These are phyloP conservation scores for Agelas oroides DNA, from an alignment of 37 sponge, comb jelly and placozoan species.

Conservation along the genomic window DNA sequence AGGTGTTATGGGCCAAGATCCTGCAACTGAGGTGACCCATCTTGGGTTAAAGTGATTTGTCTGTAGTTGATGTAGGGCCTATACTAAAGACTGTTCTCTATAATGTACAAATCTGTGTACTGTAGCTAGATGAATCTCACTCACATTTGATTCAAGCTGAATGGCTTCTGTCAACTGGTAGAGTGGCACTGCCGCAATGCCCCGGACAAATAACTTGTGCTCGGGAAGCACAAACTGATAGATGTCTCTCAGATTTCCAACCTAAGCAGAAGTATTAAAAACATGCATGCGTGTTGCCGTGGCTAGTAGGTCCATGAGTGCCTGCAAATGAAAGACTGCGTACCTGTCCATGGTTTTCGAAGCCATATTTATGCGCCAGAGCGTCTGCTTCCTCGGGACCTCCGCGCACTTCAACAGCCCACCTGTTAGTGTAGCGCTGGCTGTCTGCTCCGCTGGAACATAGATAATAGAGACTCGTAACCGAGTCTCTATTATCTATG, in stretches of 20 bases:
- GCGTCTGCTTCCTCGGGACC: neutral
- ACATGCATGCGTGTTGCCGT: no score
- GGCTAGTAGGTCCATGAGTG: no score
- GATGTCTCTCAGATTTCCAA: conserved; percentile 5
- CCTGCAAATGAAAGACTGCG: neutral
- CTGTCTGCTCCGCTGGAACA: no score
- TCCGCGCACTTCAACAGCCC: conserved; percentile 12
- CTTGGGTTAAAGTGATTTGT: no score
- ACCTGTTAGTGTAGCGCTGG: neutral
- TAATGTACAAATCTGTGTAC: no score
- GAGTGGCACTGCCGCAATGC: neutral
- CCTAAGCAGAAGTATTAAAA: neutral
- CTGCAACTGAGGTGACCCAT: no score
- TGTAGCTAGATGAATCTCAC: no score
- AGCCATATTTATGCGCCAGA: neutral
- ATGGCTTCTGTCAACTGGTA: neutral
- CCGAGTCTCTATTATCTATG: no score
- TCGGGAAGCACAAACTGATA: conserved; percentile 4
- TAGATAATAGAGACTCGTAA: no score
- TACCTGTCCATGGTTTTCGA: conserved; percentile 16
- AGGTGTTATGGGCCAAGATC: no score
- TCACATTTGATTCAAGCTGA: neutral
- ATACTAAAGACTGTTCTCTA: no score
- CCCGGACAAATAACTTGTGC: neutral
- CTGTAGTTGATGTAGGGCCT: no score